These are phyloP conservation scores for Latrodectus hesperus DNA, from an alignment of 2,888 invertebrate genomes.

Conservation along the genomic window DNA sequence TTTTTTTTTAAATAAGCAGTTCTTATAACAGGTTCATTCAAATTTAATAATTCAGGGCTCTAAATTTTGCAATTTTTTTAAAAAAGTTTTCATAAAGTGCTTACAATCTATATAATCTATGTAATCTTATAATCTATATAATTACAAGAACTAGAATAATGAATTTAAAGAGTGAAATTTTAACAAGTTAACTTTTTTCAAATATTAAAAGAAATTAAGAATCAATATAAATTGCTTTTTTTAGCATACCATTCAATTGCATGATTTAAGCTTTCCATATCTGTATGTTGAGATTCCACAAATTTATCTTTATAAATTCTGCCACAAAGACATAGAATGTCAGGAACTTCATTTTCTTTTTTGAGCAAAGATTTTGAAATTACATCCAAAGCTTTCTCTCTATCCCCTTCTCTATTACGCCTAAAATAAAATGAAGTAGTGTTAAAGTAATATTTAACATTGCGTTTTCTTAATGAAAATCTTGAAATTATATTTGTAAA, in stretches of 20 bases:
- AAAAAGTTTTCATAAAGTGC: too few relatives aligned
- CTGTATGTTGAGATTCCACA: constrained; percentile 94
- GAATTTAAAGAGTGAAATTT: too few relatives aligned
- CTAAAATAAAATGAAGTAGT: constrained; percentile 76
- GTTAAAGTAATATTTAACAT: not conserved
- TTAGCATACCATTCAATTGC: constrained; percentile 89
- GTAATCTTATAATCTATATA: too few relatives aligned
- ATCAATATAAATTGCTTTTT: not conserved
- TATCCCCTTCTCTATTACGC: constrained; percentile 93
- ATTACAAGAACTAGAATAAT: too few relatives aligned
- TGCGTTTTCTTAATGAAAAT: too few relatives aligned
- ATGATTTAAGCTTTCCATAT: constrained; percentile 88
- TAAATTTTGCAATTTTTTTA: too few relatives aligned
- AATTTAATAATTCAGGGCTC: too few relatives aligned
- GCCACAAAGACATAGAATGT: constrained; percentile 97
- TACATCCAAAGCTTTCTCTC: constrained; percentile 93
- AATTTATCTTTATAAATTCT: constrained; percentile 92
- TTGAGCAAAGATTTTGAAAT: constrained; percentile 93
- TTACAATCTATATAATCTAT: too few relatives aligned
- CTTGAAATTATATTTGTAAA: too few relatives aligned
- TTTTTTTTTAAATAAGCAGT: too few relatives aligned
- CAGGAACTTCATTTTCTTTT: constrained; percentile 96
- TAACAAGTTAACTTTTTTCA: too few relatives aligned
- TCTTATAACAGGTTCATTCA: too few relatives aligned
- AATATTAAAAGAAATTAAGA: not conserved